Conservation (phyloP, 2,888 invertebrate species). For the Acleris sparsana region DNA sequence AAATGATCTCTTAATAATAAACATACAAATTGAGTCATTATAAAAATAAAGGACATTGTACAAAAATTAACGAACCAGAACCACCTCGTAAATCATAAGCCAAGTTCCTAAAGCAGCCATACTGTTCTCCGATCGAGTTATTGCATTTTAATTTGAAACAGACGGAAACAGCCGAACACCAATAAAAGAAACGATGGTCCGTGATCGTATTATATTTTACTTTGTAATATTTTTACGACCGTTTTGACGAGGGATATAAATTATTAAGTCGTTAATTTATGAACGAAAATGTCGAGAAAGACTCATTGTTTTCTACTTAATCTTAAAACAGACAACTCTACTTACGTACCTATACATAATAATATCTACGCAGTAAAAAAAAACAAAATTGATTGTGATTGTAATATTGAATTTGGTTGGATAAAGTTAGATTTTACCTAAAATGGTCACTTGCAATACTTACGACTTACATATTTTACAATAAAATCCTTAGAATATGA, state of each 20-base stretch:
- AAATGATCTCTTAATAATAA: neutral
- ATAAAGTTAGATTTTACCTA: too few relatives aligned
- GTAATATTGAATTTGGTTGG: too few relatives aligned
- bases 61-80: conserved; percentile 23
- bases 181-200: conserved; percentile 15
- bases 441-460: too few relatives aligned
- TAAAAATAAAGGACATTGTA: conserved; percentile 9
- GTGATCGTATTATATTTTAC: conserved; percentile 29
- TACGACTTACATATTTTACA: too few relatives aligned
- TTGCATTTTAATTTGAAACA: conserved; percentile 35
- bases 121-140: conserved; percentile 27
- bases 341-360: too few relatives aligned
- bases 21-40: neutral
- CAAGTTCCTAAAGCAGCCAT: conserved; percentile 2
- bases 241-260: conserved; percentile 27
- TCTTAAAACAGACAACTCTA: too few relatives aligned
- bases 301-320: too few relatives aligned
- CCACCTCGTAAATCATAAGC: conserved; percentile 23
- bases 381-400: neutral
- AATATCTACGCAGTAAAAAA: neutral
- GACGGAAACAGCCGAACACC: conserved; percentile 28
- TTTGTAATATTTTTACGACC: conserved; percentile 32
- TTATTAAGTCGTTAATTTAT: conserved; percentile 18
- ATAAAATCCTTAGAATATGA: too few relatives aligned
- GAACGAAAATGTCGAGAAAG: neutral